These are phyloP conservation scores for Brienomyrus longianalis DNA, from an alignment of 2,113 vertebrate genomes.

Conservation along the genomic window DNA sequence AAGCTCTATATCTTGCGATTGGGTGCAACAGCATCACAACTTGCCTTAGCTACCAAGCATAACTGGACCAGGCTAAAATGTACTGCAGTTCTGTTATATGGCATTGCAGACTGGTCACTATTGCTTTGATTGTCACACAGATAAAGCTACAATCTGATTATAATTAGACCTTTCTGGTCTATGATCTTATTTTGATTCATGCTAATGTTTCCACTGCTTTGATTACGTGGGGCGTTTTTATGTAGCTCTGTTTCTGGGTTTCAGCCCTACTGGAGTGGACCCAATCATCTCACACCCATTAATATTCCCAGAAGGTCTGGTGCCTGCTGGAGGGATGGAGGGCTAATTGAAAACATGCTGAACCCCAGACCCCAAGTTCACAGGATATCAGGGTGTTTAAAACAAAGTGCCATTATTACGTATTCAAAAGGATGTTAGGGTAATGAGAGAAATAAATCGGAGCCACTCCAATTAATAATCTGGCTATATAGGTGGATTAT, in stretches of 20 bases:
- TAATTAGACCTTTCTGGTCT: not conserved
- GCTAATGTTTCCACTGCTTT: not conserved
- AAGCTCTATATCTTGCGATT: not conserved
- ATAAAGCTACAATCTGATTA: not conserved
- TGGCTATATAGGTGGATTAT: not conserved
- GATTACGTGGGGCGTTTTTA: not conserved
- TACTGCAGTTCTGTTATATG: not conserved
- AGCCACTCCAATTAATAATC: not conserved
- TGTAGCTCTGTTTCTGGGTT: not conserved
- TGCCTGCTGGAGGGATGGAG: not conserved
- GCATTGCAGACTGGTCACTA: not conserved
- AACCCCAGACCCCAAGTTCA: not conserved
- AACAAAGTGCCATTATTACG: not conserved
- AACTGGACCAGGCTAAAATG: not conserved
- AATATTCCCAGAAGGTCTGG: not conserved
- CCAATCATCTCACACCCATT: not conserved
- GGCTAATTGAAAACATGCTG: constrained; percentile 7
- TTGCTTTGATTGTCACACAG: not conserved
- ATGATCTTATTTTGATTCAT: not conserved
- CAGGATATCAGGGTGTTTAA: not conserved
- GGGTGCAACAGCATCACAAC: not conserved
- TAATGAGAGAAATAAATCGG: constrained; percentile 9
- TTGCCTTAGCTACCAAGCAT: not conserved
- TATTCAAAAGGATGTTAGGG: constrained; percentile 9
- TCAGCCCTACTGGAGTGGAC: not conserved